Evolutionary conservation across 2,113 vertebrate genomes (phyloP).

Genomic region (Nycticryphes semicollaris): DNA sequence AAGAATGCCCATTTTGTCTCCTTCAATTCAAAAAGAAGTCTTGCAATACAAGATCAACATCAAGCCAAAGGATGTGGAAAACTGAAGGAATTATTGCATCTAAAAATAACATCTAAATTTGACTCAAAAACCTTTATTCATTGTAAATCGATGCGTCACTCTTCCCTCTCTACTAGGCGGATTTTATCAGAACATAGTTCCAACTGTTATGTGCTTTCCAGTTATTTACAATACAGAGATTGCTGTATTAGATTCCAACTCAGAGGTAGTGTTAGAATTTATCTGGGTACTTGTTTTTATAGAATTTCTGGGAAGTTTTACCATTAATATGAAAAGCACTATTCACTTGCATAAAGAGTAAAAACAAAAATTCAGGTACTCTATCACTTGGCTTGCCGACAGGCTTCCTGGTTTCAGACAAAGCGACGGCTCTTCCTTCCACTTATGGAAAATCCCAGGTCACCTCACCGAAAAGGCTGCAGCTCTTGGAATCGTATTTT

Average conservation of each 20-base stretch:
- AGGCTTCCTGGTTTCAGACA: background rate
- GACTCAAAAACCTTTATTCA: conserved; percentile 23
- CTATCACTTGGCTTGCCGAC: background rate
- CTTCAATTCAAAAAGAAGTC: background rate
- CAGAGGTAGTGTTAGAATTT: background rate
- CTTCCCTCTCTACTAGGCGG: background rate
- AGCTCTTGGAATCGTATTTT: background rate
- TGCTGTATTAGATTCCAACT: background rate
- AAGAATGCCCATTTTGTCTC: background rate
- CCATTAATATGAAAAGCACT: background rate
- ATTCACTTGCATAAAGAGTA: background rate
- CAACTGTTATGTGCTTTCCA: background rate
- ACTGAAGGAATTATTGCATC: background rate
- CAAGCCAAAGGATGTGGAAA: conserved; percentile 26
- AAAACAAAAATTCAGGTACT: background rate
- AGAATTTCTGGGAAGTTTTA: background rate
- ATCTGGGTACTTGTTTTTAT: background rate
- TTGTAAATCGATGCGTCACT: background rate
- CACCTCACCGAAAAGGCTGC: background rate
- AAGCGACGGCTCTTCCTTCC: background rate
- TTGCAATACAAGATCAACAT: background rate
- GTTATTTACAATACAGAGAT: background rate
- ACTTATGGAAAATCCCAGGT: background rate
- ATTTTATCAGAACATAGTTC: background rate
- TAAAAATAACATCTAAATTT: conserved; percentile 28